Evolutionary conservation across 2,797 vertebrate genomes (phyloP), one percentile per base, ranked within the genome.

Genomic region (Hemitrygon akajei): DNA sequence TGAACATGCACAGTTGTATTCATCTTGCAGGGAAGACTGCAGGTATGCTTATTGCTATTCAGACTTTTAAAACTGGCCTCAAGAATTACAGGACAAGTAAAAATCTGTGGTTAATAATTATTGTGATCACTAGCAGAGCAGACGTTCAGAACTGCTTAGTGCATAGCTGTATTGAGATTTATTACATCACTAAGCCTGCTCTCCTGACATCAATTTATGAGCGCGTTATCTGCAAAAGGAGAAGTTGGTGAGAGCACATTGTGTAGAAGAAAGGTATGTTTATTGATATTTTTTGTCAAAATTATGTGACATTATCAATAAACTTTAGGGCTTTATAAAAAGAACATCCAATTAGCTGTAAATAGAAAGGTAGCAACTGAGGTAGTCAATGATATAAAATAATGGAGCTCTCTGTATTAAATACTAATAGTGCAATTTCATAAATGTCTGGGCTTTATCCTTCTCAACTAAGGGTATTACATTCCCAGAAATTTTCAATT

Each of bases 41-140:
- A 27, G 37, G 89, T 93, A 81, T 94, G 93, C 93, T 93, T 94
- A 86, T 58, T 94, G 94, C 4, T 94, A 94, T 93, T 93, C 94
- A 94, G 95, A 95, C 94, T 95, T 47, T 47, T 47, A 95, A 95
- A 95, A 93, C 93, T 94, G 93, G 91, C 27, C 94, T 93, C 94
- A 47, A 47, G 94, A 94, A 79, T 76, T 94, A 93, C 94, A 94
- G 94, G 87, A 63, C 14, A 60, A 86, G 76, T 92, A 58, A 37
- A 87, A 76, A 66, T 69, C 47, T 73, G 80, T 82, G 3, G 60
- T 20, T 20, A 34, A 73, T 11, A 94, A 91, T 22, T 81, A 37
- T 20, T 93, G 58, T 94, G 60, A 34, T 56, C 27, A 56, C 11
- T 0, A 6, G 10, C 66, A 18, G 56, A 84, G 34, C 80, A 93